Base-by-base conservation (phyloP, 2,888 invertebrate genomes). In the Cepaea hortensis region DNA sequence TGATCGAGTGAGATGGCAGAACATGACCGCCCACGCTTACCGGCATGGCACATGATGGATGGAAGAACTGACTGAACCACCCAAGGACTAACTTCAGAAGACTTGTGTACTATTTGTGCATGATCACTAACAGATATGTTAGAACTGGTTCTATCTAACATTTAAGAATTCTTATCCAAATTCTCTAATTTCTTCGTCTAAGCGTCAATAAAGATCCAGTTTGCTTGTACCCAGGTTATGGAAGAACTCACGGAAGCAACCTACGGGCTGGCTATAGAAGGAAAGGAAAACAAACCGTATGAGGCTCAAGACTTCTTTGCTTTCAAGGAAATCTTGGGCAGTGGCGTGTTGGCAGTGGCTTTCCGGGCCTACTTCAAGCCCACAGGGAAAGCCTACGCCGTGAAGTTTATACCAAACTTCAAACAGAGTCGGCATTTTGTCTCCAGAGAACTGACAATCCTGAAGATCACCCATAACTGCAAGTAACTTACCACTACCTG, bases 281-380 rank as follows among this genome's bases (percentile, higher is more conserved):
- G 65, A 3, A 70, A n/a, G 5, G 46, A 50, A 7, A 73, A n/a
- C 65, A 75, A 35, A 23, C 65, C 20, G 0, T 82, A 82, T 46
- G 82, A 86, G 20, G 86, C 86, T 11, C 76, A 86, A 76, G 86
- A 86, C 68, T 86, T 86, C 46, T 86, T 86, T 61, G 55, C n/a
- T 9, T 86, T 86, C 70, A 82, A 82, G 46, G 86, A 86, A 18
- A 86, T 86, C 18, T 11, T 86, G 48, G 86, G 86, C 61, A 75
- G 70, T 9, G 87, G 87, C 20, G 75, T 68, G 35, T 46, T 75
- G 23, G 75, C 62, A 23, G 84, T 87, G 3, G 87, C 84, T 23
- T 87, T 87, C 46, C 70, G 84, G 13, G 87, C 84, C 0, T 55
- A 72, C 48, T 87, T 87, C 55, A 87, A 84, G n/a, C 87, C 87